Evolutionary conservation across 2,888 invertebrate genomes (phyloP).

Genomic region (Drosophila pseudotalamancana): DNA sequence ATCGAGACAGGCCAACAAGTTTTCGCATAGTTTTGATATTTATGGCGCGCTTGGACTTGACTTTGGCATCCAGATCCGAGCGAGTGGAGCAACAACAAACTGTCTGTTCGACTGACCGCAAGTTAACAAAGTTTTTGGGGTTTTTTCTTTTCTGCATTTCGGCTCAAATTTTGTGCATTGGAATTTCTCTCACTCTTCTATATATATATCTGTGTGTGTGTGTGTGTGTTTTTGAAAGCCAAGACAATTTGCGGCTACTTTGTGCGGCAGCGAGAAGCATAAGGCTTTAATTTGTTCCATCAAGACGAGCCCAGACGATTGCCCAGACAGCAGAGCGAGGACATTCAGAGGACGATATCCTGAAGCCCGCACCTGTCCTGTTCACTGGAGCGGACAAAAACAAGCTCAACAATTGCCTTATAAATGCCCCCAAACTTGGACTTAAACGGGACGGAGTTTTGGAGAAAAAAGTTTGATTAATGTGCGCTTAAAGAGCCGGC

Average conservation of each 20-base stretch:
- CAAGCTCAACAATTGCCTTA: conserved; percentile 74
- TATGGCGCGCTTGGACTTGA: conserved; percentile 58
- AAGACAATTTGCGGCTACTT: conserved; percentile 55
- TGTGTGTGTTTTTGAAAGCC: conserved; percentile 18
- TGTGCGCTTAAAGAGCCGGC: conserved; percentile 76
- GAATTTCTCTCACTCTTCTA: conserved; percentile 11
- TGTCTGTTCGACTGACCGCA: conserved; percentile 56
- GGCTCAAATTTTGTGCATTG: conserved; percentile 47
- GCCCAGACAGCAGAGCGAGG: conserved; percentile 6
- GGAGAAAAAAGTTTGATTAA: conserved; percentile 73
- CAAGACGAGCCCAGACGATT: conserved; percentile 8
- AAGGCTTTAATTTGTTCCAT: conserved; percentile 31
- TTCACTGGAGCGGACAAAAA: conserved; percentile 48
- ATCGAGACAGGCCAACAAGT: conserved; percentile 61
- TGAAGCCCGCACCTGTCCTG: conserved; percentile 60
- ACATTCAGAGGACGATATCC: conserved; percentile 8
- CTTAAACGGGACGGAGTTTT: conserved; percentile 48
- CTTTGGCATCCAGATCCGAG: conserved; percentile 33
- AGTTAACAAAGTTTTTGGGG: conserved; percentile 60
- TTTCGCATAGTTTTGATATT: conserved; percentile 53
- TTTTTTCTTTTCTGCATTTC: conserved; percentile 49
- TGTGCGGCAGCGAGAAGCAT: conserved; percentile 36
- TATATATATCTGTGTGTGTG: neutral
- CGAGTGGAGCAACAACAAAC: conserved; percentile 24
- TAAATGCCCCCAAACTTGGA: conserved; percentile 72